Evolutionary conservation across 2,113 vertebrate species (phyloP).

Genomic region (Brienomyrus brachyistius): DNA sequence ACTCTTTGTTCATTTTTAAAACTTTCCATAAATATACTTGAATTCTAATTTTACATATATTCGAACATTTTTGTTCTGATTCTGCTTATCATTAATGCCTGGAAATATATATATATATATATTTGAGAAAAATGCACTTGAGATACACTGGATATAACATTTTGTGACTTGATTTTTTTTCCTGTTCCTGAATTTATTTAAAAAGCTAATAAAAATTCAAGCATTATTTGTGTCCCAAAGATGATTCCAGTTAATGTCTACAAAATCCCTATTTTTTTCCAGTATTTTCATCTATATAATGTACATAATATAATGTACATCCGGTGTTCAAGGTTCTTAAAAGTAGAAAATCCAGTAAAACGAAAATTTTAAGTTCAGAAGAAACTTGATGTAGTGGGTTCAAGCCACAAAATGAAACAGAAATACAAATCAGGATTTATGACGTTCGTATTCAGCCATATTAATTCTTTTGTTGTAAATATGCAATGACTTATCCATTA

Average conservation of each 20-base stretch:
- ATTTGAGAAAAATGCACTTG: constrained; percentile 62
- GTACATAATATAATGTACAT: background rate
- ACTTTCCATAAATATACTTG: constrained; percentile 99
- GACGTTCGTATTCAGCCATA: background rate
- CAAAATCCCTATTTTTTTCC: background rate
- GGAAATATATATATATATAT: constrained; percentile 65
- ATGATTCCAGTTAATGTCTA: constrained; percentile 11
- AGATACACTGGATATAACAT: constrained; percentile 97
- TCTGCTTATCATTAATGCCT: constrained; percentile 84
- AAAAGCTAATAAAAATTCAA: constrained; percentile 97
- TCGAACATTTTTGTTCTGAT: constrained; percentile 75
- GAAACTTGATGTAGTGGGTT: background rate
- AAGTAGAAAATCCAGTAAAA: background rate
- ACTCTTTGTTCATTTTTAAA: constrained; percentile 84
- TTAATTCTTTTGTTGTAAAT: background rate
- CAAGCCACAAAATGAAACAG: constrained; percentile 4
- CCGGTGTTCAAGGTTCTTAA: background rate
- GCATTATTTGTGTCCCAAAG: constrained; percentile 63
- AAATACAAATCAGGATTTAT: background rate
- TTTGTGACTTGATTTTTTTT: constrained; percentile 86
- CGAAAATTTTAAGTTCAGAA: background rate
- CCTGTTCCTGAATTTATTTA: constrained; percentile 90
- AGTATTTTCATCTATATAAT: background rate
- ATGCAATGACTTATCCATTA: background rate
- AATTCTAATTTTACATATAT: constrained; percentile 99